Base-by-base conservation (phyloP, 2,888 invertebrate species). In the Rotaria macrura region DNA sequence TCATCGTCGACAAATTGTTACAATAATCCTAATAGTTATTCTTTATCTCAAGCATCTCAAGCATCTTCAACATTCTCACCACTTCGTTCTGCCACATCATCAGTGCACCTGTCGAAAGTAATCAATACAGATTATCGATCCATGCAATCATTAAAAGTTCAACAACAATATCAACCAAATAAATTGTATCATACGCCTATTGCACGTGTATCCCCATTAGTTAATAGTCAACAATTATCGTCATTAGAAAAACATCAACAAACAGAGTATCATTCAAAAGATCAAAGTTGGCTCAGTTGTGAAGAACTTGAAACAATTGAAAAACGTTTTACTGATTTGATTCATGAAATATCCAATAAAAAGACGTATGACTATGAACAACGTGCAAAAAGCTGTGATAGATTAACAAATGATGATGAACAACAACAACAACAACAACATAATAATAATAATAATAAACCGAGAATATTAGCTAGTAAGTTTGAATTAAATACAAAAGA, bases 261-360 rank as follows among this genome's bases (percentile, higher is more conserved):
- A 65, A 65, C 5, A 34, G 65, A 65, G 6, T 65, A 65, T 65
- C 65, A 29, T 65, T 20, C 14, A 5, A 79, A 79, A 79, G 79
- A 79, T 14, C 43, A 79, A 79, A 43, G 79, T 79, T 79, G 79
- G 79, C 79, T 79, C n/a, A 79, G 79, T 79, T 79, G 79, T n/a
- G 79, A 79, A 79, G 79, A 79, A 43, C 79, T 79, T 40, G 79
- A 79, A 79, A 79, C 79, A 79, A 79, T 79, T 79, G 79, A 79
- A 79, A 79, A 79, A 79, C 79, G 79, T 43, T 79, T 79, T 79
- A 79, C 79, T 43, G 79, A 79, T 43, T n/a, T 79, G 12, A 12
- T 79, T 43, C 65, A 65, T 34, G 79, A 79, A n/a, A 79, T 43
- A 79, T 25, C 40, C 0, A 34, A 79, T 10, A 79, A 79, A 79